Evolutionary conservation across 1,140 invertebrate genomes (phyloP), one percentile per base, ranked within the genome.

Genomic region (Neodiprion pinetum): DNA sequence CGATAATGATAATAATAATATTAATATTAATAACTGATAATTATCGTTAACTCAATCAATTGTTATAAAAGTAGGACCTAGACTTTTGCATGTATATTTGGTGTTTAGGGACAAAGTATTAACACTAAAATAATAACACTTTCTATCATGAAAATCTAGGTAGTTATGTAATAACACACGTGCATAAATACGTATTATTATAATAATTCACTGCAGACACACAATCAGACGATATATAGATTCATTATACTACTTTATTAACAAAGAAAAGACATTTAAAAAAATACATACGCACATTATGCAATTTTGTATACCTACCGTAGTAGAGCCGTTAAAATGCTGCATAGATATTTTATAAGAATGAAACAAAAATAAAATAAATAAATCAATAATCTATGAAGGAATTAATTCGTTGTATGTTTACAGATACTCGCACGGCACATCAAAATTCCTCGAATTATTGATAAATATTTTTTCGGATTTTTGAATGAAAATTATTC

Each of bases 281-380:
- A 11, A 12, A 17, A 14, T 14, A 61, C n/a, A 9, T 17, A 4
- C 8, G n/a, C 53, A 61, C n/a, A 61, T 61, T 61, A 61, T 17
- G 9, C 53, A 61, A 61, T 61, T 61, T 61, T 61, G 53, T 61
- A 61, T 61, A 61, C 53, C 28, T 40, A 40, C 28, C 28, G 28
- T 40, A 40, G 53, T 61, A 61, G 7, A 61, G 53, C 53, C 53
- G 53, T 14, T 61, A 9, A 61, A 61, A 61, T 17, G 53, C 53
- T 61, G 53, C 53, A 61, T 61, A 61, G n/a, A 61, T 61, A 61
- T 61, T 61, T 61, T 61, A 17, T 61, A 61, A 61, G 53, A 61
- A 61, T 61, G 11, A 17, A 61, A 14, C n/a, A 17, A 61, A 61
- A 17, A 9, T 14, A 61, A 61, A 61, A 61, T 14, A 61, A 61